A percentile compares a stretch with the other conserved stretches of the same genome.
Evolutionary conservation across 2,888 invertebrate genomes (phyloP).

Genomic region (Antheraea assamensis): DNA sequence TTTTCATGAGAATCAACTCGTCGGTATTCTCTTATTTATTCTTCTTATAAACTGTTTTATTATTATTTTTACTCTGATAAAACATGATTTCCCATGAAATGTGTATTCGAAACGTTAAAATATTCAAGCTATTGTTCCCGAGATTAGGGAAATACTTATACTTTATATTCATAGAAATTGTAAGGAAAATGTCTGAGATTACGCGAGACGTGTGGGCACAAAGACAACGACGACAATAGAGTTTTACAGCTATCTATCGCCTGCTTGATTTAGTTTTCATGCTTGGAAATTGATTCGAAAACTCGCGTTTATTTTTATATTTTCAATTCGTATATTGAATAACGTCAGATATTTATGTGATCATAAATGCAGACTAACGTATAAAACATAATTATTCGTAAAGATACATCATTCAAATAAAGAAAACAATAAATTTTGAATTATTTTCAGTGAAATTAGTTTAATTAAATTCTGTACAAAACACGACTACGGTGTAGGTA

Average conservation of each 20-base stretch:
- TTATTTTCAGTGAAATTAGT: no score
- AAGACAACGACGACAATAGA: constrained; percentile 32
- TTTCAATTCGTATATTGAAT: neutral
- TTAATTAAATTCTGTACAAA: no score
- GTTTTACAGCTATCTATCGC: constrained; percentile 27
- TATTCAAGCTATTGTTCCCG: constrained; percentile 8
- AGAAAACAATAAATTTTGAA: no score
- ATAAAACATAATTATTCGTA: no score
- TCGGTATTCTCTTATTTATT: no score
- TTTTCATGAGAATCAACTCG: no score
- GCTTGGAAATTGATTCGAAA: constrained; percentile 2
- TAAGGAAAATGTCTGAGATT: constrained; percentile 31
- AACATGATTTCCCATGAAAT: neutral
- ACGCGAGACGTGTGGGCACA: constrained; percentile 26
- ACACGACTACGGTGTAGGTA: no score
- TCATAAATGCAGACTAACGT: no score
- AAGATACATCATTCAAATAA: no score
- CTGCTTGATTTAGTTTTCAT: constrained; percentile 16
- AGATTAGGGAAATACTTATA: neutral
- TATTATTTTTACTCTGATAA: neutral
- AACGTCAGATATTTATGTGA: neutral
- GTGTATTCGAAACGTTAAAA: neutral
- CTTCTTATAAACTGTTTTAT: neutral
- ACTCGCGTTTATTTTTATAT: neutral
- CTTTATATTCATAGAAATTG: constrained; percentile 31